phyloP scores from a whole-genome alignment of 2,113 vertebrate genomes.

The Calyptomena viridis region DNA sequence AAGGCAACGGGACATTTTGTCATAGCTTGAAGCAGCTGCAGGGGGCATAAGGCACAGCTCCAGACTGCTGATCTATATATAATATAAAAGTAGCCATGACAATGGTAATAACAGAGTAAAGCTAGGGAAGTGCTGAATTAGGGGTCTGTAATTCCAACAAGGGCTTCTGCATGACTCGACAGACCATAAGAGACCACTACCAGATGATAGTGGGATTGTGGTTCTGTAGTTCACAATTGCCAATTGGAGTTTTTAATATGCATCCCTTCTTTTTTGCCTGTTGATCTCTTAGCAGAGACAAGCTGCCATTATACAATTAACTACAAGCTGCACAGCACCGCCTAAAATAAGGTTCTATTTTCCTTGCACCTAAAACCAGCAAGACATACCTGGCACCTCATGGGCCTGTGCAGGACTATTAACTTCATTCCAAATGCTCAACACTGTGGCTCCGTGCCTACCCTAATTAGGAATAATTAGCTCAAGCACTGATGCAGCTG shows the following conservation, averaged over 20 bases:
- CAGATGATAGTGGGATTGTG: not conserved
- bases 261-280: not conserved
- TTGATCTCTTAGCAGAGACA: not conserved
- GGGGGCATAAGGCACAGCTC: not conserved
- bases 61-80: not conserved
- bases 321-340: not conserved
- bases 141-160: not conserved
- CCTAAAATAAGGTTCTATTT: not conserved
- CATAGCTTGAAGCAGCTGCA: not conserved
- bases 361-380: not conserved
- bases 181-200: not conserved
- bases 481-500: not conserved
- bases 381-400: not conserved
- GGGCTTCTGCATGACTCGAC: not conserved
- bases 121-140: not conserved
- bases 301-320: not conserved
- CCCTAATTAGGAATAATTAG: conserved; percentile 24
- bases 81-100: not conserved
- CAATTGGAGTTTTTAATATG: rapidly evolving
- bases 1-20: not conserved
- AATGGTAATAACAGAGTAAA: not conserved
- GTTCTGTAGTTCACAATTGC: not conserved
- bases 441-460: not conserved
- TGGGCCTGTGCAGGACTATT: not conserved
- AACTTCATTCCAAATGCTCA: rapidly evolving